Conservation (phyloP, 2,888 invertebrate species). For the Venustoraphidia nigricollis region DNA sequence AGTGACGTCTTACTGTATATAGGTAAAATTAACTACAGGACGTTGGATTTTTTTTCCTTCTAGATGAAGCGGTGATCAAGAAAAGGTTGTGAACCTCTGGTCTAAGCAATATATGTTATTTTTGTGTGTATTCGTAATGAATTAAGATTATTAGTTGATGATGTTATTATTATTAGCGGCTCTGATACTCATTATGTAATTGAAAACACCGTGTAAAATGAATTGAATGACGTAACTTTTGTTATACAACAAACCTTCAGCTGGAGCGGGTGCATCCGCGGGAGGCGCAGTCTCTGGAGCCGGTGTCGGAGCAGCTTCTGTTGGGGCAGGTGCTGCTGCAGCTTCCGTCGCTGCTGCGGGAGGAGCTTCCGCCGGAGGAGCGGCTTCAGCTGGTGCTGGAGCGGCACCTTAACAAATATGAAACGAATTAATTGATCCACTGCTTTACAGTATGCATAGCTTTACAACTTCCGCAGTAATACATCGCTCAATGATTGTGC, state of each 20-base stretch:
- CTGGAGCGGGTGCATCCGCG: conserved; percentile 12
- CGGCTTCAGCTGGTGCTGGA: background rate
- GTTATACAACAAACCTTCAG: conserved; percentile 12
- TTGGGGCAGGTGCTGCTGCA: conserved; percentile 24
- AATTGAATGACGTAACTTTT: conserved; percentile 3
- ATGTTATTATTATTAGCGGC: background rate
- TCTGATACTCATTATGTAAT: conserved; percentile 1
- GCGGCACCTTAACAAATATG: background rate
- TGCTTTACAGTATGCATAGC: too few relatives aligned
- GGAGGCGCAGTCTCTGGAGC: conserved; percentile 20
- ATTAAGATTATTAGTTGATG: background rate
- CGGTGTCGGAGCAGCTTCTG: conserved; percentile 21
- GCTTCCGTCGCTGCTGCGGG: conserved; percentile 23
- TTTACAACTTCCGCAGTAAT: too few relatives aligned
- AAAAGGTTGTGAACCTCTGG: too few relatives aligned
- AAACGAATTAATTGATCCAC: too few relatives aligned
- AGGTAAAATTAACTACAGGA: too few relatives aligned
- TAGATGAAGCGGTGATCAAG: too few relatives aligned
- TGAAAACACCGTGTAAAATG: conserved; percentile 1
- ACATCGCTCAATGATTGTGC: too few relatives aligned
- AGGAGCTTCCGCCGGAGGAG: conserved; percentile 16
- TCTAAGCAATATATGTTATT: too few relatives aligned
- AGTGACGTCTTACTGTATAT: too few relatives aligned
- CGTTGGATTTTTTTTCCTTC: too few relatives aligned
- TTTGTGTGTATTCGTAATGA: background rate